Base-by-base conservation (phyloP, 1,140 invertebrate genomes). In the Bombus turneri region DNA sequence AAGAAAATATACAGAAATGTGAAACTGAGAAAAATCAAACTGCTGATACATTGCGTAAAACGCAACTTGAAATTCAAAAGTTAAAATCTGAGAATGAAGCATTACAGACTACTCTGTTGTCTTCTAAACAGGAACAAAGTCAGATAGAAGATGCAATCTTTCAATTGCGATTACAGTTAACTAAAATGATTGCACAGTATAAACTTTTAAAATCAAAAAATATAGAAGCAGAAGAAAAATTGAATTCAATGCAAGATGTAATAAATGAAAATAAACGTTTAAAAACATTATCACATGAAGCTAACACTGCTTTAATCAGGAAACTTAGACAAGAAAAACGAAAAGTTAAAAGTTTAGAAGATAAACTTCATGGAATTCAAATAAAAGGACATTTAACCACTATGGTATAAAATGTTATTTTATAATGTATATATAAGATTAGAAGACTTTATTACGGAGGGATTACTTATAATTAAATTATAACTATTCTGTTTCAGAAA, bases 111-210 rank as follows among this genome's bases (percentile, higher is more conserved):
- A 80, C 89, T 53, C 76, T 94, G 25, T 47, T 92, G 12, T 86
- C 86, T 53, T 91, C 91, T 12, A 93, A 89, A 75, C 91, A 89
- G n/a, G 93, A 94, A 85, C 92, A 93, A 39, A 81, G 81, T 37
- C 92, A 94, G 79, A 92, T 94, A 77, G 92, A 93, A 81, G 87
- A 89, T 28, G 92, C 92, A 3, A 93, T 94, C 41, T 86, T 91
- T 6, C 90, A 93, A 41, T 68, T 95, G 12, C 91, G 91, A 10
- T 72, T 88, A 5, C 93, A 94, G 43, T 83, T 95, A 28, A 85
- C 86, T 10, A 93, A 92, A 74, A 92, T 94, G 90, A 92, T 95
- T 71, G 86, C 92, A 0, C 92, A 93, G n/a, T 92, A 94, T 41
- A 94, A 93, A 77, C 59, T 93, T 28, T 13, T 94, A 10, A 94